Evolutionary conservation across 2,888 invertebrate genomes (phyloP), one percentile per base, ranked within the genome.

Genomic region (Callyntrura sp.): DNA sequence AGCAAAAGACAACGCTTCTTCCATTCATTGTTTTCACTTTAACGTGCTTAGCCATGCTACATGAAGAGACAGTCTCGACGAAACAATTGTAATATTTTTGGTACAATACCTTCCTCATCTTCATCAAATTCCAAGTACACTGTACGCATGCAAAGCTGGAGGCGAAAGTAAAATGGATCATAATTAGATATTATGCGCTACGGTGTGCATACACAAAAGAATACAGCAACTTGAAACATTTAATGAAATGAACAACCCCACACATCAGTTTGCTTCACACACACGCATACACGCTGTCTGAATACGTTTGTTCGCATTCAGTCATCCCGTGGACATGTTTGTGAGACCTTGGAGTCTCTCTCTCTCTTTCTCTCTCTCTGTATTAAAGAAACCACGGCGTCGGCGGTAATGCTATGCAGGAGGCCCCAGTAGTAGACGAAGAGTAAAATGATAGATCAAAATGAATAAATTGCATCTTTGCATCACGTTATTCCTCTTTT

Each of bases 391-490:
- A 35, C 35, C 35, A 35, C 35, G 35, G 35, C 35, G 35, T 6
- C 2, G 35, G 3, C 35, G 35, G 35, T 35, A 35, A 35, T 35
- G 35, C 35, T 35, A 35, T 35, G 35, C 6, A 35, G 35, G 35
- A 35, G 35, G 20, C 60, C 20, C 3, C 23, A n/a, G n/a, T n/a
- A n/a, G n/a, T 60, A 9, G 0, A 35, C 35, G 35, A 35, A n/a
- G 17, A 57, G 57, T 9, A 60, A 60, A 23, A 60, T 60, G 20
- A 17, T 9, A 14, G 28, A 65, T 65, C 28, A 28, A 65, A 65
- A 28, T 28, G 20, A 11, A 73, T 73, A 23, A 73, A 73, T 73
- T 73, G 73, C 45, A 73, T 35, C 35, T 68, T 68, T 68, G 68
- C 28, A 35, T 68, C 14, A 14, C 68, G 8, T n/a, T 28, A 3